Base-by-base conservation (phyloP, 2,797 vertebrate genomes). In the Triplophysa yarkandensis region DNA sequence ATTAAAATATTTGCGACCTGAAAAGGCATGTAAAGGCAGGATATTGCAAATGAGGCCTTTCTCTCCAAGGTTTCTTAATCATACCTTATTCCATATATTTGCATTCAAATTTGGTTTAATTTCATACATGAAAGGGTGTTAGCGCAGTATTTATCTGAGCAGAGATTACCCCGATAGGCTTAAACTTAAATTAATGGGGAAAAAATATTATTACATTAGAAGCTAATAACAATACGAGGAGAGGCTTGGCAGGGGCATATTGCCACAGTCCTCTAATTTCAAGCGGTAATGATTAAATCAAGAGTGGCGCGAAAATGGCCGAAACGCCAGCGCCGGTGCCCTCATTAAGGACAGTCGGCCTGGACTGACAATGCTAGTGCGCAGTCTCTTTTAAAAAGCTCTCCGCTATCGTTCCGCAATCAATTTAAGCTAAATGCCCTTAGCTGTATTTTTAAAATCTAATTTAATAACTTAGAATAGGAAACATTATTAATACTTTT, bases 401-500 rank as follows among this genome's bases (percentile, higher is more conserved):
- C 92, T 91, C 92, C 92, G 90, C 95, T 96, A 95, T 96, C 95
- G 94, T 95, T 94, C 93, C 88, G 91, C 95, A 94, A 95, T 98
- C 95, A 95, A 96, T 96, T 98, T 95, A 93, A 95, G 93, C 93
- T 94, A 94, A 95, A 93, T 91, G 95, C 96, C 96, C 88, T 88
- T 90, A 96, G 96, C 95, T 93, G 95, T 95, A 95, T 95, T 97
- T 96, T 97, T 95, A 93, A 93, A 97, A 98, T 96, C 97, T 98
- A 98, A 99, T 98, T 98, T 98, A 97, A 95, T 95, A 97, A 98
- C 96, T 97, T 97, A 95, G 96, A 97, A 98, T 96, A 95, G 93
- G 93, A 96, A 98, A 96, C 96, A 96, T 98, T 98, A 97, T 97
- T 97, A 97, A 96, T 94, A 96, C 94, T 94, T 98, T 91, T 95